These are phyloP conservation scores for Oeneis ivallda DNA, from an alignment of 2,888 invertebrate species.

Conservation along the genomic window DNA sequence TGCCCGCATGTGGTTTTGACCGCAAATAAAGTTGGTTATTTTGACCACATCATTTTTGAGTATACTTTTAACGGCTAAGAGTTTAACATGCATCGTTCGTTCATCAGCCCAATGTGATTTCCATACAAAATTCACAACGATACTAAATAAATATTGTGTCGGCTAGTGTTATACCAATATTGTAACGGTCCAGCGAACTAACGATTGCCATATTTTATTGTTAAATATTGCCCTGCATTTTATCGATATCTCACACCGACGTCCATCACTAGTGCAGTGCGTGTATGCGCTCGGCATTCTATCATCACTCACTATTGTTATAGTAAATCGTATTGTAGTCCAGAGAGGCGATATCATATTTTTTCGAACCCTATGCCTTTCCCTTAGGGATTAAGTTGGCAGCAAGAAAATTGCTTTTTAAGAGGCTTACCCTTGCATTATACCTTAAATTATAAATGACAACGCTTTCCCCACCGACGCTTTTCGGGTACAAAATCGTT, in stretches of 20 bases:
- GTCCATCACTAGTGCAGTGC: constrained; percentile 43
- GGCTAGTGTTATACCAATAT: constrained; percentile 22
- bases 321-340: constrained; percentile 56
- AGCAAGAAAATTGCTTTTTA: constrained; percentile 46
- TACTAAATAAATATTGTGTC: constrained; percentile 25
- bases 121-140: constrained; percentile 16
- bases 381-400: constrained; percentile 46
- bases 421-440: constrained; percentile 41
- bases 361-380: constrained; percentile 43
- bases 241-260: constrained; percentile 46
- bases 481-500: constrained; percentile 38
- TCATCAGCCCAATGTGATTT: constrained; percentile 14
- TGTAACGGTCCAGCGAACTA: constrained; percentile 19
- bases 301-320: constrained; percentile 50
- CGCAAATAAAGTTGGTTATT: too few relatives aligned
- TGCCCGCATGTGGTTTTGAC: too few relatives aligned
- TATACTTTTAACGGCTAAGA: neutral
- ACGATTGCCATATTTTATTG: constrained; percentile 24
- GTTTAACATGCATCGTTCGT: constrained; percentile 9
- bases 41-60: too few relatives aligned
- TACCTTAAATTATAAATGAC: constrained; percentile 45
- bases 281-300: constrained; percentile 34
- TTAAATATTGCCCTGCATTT: constrained; percentile 18
- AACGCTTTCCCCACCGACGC: constrained; percentile 39
- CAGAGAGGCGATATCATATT: constrained; percentile 58